Percentiles rank a stretch among this genome's conserved stretches.
phyloP scores from a whole-genome alignment of 2,797 vertebrate genomes.

The Pseudocheirus occidentalis region DNA sequence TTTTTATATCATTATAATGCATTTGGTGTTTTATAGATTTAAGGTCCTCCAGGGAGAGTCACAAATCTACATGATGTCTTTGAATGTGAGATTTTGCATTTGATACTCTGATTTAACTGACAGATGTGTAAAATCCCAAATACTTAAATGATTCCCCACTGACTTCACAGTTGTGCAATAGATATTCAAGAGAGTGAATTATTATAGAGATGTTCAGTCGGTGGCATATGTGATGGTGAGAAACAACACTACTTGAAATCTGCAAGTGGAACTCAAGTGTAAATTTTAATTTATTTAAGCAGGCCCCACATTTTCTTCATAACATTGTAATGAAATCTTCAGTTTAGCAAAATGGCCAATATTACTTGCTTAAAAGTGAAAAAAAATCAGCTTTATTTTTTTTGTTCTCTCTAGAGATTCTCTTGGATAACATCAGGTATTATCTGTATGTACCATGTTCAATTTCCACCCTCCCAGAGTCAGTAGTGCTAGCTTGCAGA shows the following conservation, averaged over 20 bases:
- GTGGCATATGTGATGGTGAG: background rate
- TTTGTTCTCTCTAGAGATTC: background rate
- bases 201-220: conserved; percentile 10
- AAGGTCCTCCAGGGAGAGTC: conserved; percentile 72
- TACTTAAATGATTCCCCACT: conserved; percentile 63
- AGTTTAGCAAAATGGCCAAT: conserved; percentile 30
- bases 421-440: background rate
- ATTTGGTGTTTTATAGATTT: conserved; percentile 70
- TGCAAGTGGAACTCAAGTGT: conserved; percentile 2
- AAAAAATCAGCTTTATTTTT: background rate
- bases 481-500: background rate
- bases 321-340: conserved; percentile 40
- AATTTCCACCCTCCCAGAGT: conserved; percentile 24
- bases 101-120: conserved; percentile 78
- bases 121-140: conserved; percentile 80
- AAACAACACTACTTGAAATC: background rate
- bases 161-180: conserved; percentile 62
- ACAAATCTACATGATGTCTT: conserved; percentile 80
- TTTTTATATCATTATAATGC: conserved; percentile 63
- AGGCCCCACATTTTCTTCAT: conserved; percentile 9
- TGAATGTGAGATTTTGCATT: conserved; percentile 75
- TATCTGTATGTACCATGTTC: background rate
- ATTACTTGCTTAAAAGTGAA: background rate
- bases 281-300: conserved; percentile 26
- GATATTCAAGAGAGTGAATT: conserved; percentile 47